phyloP scores from a whole-genome alignment of 1,140 invertebrate genomes.

The Zaprionus ghesquierei region DNA sequence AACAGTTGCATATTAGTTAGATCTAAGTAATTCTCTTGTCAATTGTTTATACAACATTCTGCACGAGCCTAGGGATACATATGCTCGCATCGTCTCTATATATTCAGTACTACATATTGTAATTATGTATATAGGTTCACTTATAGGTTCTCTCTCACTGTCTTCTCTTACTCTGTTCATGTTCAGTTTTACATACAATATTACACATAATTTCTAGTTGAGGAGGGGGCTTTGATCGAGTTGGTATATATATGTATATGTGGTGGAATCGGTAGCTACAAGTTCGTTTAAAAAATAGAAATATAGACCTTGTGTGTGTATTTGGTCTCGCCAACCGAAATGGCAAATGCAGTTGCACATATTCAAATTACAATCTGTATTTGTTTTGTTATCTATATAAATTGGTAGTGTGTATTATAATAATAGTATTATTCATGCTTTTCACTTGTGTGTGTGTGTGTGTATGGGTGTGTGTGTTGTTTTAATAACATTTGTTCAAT shows the following conservation, averaged over 20 bases:
- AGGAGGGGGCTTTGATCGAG: neutral
- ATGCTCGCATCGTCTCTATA: neutral
- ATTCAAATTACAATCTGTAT: constrained; percentile 14
- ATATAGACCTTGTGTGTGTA: constrained; percentile 9
- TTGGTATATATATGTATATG: constrained; percentile 10
- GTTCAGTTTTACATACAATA: neutral
- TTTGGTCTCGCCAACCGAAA: constrained; percentile 12
- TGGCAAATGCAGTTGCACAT: constrained; percentile 16
- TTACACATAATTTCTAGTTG: neutral
- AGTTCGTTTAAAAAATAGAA: constrained; percentile 42
- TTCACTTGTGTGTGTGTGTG: too few species aligned
- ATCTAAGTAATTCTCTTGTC: neutral
- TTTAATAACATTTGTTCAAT: constrained; percentile 47
- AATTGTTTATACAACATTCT: neutral
- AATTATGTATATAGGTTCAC: neutral
- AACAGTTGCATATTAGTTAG: neutral
- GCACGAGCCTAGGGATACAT: neutral
- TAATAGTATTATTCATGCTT: neutral
- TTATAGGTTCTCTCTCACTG: neutral
- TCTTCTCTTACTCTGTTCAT: neutral
- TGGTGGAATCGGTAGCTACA: constrained; percentile 25
- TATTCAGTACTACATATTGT: neutral
- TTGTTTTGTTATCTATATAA: neutral
- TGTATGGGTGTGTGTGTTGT: neutral
- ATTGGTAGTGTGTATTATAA: neutral